phyloP scores from a whole-genome alignment of 2,113 vertebrate species.

The Tupaia tana region DNA sequence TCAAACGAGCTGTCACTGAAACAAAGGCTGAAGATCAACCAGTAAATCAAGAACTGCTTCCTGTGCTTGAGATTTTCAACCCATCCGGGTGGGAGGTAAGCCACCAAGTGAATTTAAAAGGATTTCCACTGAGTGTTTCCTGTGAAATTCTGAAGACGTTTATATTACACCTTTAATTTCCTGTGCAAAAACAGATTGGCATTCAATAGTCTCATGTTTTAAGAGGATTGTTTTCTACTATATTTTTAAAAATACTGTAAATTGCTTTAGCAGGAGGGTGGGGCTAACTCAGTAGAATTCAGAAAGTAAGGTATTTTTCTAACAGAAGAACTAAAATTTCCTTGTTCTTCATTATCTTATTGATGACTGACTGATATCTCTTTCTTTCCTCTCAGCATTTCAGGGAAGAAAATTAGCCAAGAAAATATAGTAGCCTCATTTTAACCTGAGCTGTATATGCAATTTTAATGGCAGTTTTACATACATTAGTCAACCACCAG shows the following conservation, averaged over 20 bases:
- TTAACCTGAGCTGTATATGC: constrained; percentile 65
- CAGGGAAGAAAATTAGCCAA: constrained; percentile 65
- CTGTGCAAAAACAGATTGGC: constrained; percentile 56
- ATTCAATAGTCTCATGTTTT: constrained; percentile 32
- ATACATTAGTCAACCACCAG: constrained; percentile 72
- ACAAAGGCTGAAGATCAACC: constrained; percentile 41
- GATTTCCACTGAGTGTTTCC: constrained; percentile 62
- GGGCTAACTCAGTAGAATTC: background rate
- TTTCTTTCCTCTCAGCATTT: constrained; percentile 58
- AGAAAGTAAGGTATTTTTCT: constrained; percentile 47
- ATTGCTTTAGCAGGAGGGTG: background rate
- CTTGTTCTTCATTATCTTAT: constrained; percentile 63
- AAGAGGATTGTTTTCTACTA: constrained; percentile 57
- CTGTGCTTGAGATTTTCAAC: constrained; percentile 53
- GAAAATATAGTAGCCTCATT: constrained; percentile 54
- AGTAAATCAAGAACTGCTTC: constrained; percentile 63
- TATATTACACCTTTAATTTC: constrained; percentile 74
- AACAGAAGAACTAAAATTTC: constrained; percentile 48
- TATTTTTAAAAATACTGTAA: background rate
- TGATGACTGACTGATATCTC: constrained; percentile 55
- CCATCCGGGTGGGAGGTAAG: constrained; percentile 57
- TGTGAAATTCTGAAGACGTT: constrained; percentile 66
- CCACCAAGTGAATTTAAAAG: constrained; percentile 69
- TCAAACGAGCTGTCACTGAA: constrained; percentile 62
- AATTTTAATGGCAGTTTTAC: constrained; percentile 82